A percentile compares a stretch with the other conserved stretches of the same genome.
Evolutionary conservation across 2,797 vertebrate genomes (phyloP).

Genomic region (Mareca penelope): DNA sequence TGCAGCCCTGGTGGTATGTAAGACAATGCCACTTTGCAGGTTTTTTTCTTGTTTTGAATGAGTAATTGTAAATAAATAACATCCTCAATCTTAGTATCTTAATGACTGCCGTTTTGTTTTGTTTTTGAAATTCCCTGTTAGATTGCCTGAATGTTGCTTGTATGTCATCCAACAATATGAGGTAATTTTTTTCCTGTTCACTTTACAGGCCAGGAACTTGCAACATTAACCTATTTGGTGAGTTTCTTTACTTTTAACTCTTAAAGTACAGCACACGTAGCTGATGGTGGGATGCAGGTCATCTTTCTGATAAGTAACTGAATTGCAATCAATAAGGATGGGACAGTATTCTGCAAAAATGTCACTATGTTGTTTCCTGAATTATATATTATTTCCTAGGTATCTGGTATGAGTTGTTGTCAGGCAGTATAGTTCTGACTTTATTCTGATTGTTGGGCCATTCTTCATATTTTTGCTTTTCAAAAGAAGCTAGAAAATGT

Average conservation of each 20-base stretch:
- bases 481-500: neutral
- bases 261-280: neutral
- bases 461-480: neutral
- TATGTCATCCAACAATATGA: neutral
- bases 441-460: neutral
- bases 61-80: neutral
- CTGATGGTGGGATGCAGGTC: neutral
- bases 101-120: neutral
- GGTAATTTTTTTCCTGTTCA: neutral
- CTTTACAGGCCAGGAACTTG: constrained; percentile 88
- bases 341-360: neutral
- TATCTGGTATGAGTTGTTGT: neutral
- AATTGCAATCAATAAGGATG: neutral
- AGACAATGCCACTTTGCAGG: neutral
- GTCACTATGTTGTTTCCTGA: neutral
- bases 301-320: neutral
- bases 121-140: neutral
- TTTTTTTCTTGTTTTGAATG: neutral
- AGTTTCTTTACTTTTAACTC: constrained; percentile 36
- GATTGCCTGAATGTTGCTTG: neutral
- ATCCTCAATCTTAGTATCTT: neutral
- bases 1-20: neutral
- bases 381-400: neutral
- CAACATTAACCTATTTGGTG: constrained; percentile 92
- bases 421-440: neutral